These are phyloP conservation scores for Sacculina carcini DNA, from an alignment of 2,888 invertebrate genomes.

Conservation along the genomic window DNA sequence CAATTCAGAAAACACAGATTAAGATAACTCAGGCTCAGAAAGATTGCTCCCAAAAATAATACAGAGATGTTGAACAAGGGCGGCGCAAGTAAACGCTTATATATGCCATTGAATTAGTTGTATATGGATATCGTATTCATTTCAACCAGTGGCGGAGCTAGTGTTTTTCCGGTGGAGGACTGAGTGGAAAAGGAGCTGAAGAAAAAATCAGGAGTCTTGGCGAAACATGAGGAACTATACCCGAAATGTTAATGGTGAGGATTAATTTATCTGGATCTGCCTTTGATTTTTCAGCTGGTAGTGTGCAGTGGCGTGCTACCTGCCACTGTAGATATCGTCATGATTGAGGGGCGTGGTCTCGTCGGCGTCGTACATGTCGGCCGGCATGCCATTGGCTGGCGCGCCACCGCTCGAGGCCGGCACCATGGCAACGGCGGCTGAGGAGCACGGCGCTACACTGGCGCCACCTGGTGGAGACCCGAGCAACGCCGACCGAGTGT, in stretches of 20 bases:
- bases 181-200: not conserved
- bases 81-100: no score
- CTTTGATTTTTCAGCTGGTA: not conserved
- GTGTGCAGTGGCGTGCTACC: slow-evolving; percentile 28
- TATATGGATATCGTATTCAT: not conserved
- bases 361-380: slow-evolving; percentile 31
- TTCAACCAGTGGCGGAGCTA: not conserved
- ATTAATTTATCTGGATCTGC: not conserved
- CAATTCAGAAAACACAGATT: no score
- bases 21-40: no score
- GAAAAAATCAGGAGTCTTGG: no score
- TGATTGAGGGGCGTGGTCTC: slow-evolving; percentile 60
- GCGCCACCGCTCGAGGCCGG: slow-evolving; percentile 4
- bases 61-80: no score
- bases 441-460: not conserved
- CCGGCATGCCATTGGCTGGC: slow-evolving; percentile 25
- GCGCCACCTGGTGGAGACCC: no score
- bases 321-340: slow-evolving; percentile 72
- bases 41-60: no score
- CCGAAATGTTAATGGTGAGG: no score
- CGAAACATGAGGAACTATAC: no score
- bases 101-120: no score
- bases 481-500: no score
- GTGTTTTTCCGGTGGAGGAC: not conserved
- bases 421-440: not conserved